These are phyloP conservation scores for Drosophila eugracilis DNA, from an alignment of 1,140 invertebrate genomes.

Conservation along the genomic window DNA sequence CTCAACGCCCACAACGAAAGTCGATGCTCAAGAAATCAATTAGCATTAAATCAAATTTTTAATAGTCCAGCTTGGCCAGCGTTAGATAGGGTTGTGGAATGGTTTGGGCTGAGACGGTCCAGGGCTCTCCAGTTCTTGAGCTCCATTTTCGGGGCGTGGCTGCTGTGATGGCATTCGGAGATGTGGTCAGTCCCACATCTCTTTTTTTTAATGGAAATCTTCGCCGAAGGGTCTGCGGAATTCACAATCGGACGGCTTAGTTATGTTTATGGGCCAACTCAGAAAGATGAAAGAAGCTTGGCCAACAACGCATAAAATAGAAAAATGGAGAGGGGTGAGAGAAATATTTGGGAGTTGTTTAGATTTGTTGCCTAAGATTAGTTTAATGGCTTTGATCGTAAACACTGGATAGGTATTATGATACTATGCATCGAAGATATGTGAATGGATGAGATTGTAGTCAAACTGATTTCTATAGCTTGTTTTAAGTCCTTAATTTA, in stretches of 20 bases:
- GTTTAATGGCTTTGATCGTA: slow-evolving; percentile 3
- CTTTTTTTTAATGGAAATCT: slow-evolving; percentile 33
- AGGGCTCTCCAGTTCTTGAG: slow-evolving; percentile 14
- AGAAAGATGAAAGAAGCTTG: slow-evolving; percentile 33
- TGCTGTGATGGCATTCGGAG: slow-evolving; percentile 27
- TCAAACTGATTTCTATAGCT: not conserved
- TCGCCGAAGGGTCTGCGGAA: slow-evolving; percentile 19
- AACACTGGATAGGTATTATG: slow-evolving; percentile 9
- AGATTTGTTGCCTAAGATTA: slow-evolving; percentile 23
- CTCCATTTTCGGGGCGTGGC: slow-evolving; percentile 16
- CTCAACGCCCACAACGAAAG: slow-evolving; percentile 54
- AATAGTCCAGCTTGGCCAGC: slow-evolving; percentile 33
- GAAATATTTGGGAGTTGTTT: slow-evolving; percentile 15
- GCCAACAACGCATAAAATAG: slow-evolving; percentile 9
- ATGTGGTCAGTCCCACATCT: slow-evolving; percentile 11
- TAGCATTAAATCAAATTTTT: slow-evolving; percentile 78
- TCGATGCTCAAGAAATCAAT: slow-evolving; percentile 61
- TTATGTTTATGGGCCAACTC: slow-evolving; percentile 28
- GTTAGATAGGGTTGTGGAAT: not conserved
- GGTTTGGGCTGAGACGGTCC: not conserved
- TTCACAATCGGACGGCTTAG: slow-evolving; percentile 9
- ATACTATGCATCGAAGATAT: not conserved
- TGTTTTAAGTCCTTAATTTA: not conserved
- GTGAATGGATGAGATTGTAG: slow-evolving; percentile 1
- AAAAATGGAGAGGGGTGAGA: slow-evolving; percentile 21